A percentile compares a stretch with the other conserved stretches of the same genome.
Evolutionary conservation across 1,140 invertebrate species (phyloP).

Genomic region (Sitophilus oryzae): DNA sequence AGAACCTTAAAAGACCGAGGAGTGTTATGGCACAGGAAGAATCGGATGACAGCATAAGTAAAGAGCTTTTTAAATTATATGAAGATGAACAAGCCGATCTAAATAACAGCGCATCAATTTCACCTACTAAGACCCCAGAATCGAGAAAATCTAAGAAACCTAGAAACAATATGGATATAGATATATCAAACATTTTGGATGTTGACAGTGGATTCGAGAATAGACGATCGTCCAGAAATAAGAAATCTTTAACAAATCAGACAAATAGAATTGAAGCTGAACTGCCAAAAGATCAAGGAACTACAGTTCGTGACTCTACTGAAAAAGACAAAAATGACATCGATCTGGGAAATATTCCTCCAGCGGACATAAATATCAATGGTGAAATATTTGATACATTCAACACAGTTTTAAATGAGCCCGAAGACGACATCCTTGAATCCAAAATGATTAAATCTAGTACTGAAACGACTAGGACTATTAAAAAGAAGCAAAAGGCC

Average conservation of each 20-base stretch:
- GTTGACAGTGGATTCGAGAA: background rate
- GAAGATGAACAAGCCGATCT: background rate
- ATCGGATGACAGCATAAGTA: too few species aligned
- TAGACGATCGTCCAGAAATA: conserved; percentile 8
- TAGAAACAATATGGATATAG: conserved; percentile 17
- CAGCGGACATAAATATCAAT: too few species aligned
- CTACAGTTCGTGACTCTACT: background rate
- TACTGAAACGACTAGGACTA: background rate
- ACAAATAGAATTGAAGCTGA: too few species aligned
- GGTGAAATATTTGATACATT: background rate
- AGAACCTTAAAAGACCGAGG: background rate
- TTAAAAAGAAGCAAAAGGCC: background rate
- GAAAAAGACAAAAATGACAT: background rate
- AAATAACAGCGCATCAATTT: too few species aligned
- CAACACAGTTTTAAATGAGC: background rate
- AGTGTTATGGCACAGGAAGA: too few species aligned
- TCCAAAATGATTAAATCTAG: background rate
- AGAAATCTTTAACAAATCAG: background rate
- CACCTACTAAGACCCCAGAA: background rate
- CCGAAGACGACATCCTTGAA: background rate
- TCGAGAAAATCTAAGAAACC: background rate
- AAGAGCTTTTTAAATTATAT: too few species aligned
- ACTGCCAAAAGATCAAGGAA: too few species aligned
- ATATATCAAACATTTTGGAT: conserved; percentile 15
- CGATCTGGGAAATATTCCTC: background rate